A percentile compares a stretch with the other conserved stretches of the same genome.
phyloP scores from a whole-genome alignment of 2,113 vertebrate genomes.

The Apeltes quadracus region DNA sequence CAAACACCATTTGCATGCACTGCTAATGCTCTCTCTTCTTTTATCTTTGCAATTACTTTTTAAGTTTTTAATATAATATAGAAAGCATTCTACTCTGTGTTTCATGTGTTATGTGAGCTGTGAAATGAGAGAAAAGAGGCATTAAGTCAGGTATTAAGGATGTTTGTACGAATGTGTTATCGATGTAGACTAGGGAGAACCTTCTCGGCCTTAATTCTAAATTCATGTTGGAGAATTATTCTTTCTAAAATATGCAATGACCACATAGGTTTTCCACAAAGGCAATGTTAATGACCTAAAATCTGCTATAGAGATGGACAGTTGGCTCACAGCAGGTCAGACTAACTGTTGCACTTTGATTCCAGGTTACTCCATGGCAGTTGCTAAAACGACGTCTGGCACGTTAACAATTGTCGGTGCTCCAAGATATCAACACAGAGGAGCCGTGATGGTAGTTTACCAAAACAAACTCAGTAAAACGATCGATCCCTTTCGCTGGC shows the following conservation, averaged over 20 bases:
- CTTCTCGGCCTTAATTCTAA: background rate
- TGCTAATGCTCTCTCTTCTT: background rate
- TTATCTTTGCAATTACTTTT: background rate
- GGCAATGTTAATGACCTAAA: background rate
- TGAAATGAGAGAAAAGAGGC: background rate
- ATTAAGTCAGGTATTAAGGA: too few relatives aligned
- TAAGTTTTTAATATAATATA: background rate
- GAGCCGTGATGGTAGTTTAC: constrained; percentile 46
- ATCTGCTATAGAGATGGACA: background rate
- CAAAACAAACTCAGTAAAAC: fast-evolving
- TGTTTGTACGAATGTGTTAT: background rate
- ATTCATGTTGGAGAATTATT: background rate
- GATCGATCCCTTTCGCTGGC: constrained; percentile 43
- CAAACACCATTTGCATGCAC: background rate
- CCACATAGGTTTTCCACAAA: background rate
- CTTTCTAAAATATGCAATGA: background rate
- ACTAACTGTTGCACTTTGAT: background rate
- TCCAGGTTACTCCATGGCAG: constrained; percentile 77
- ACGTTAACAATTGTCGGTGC: constrained; percentile 69
- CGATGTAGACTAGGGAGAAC: background rate
- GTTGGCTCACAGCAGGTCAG: background rate
- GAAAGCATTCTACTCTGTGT: background rate
- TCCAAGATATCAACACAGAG: constrained; percentile 73
- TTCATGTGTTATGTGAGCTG: background rate
- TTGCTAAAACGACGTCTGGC: fast-evolving